phyloP scores from a whole-genome alignment of 2,888 invertebrate species.

The Lasiommata megera region DNA sequence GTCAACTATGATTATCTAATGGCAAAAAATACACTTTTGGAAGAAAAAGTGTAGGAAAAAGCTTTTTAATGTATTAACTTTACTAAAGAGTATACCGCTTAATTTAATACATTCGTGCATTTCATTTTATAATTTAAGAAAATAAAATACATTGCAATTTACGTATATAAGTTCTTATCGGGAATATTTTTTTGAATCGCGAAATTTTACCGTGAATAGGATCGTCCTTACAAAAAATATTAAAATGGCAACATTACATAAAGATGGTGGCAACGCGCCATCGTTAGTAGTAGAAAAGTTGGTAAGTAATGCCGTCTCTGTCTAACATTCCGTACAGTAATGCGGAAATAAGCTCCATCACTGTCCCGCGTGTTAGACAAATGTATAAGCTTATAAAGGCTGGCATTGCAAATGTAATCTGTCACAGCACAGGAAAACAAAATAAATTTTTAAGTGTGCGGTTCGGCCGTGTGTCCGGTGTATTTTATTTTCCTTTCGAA shows the following conservation, averaged over 20 bases:
- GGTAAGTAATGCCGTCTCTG: constrained; percentile 22
- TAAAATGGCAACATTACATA: constrained; percentile 33
- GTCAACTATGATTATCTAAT: no score
- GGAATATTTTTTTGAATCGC: no score
- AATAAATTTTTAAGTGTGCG: constrained; percentile 51
- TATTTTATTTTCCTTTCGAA: constrained; percentile 54
- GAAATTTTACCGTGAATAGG: constrained; percentile 20
- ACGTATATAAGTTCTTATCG: no score
- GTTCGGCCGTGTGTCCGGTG: constrained; percentile 57
- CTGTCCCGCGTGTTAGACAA: constrained; percentile 23
- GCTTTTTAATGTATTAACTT: no score
- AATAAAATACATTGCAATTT: no score
- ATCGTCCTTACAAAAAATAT: constrained; percentile 17
- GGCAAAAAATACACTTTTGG: no score
- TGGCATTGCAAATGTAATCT: constrained; percentile 28
- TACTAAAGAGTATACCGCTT: no score
- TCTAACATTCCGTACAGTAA: constrained; percentile 10
- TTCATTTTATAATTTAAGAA: no score
- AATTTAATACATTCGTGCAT: no score
- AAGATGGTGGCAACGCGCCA: constrained; percentile 42
- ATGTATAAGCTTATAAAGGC: constrained; percentile 12
- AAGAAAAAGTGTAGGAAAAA: no score
- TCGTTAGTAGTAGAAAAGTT: constrained; percentile 22
- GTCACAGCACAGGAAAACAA: constrained; percentile 36
- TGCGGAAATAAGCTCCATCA: constrained; percentile 19